Base-by-base conservation (phyloP, 2,113 vertebrate species). In the Meleagris gallopavo region DNA sequence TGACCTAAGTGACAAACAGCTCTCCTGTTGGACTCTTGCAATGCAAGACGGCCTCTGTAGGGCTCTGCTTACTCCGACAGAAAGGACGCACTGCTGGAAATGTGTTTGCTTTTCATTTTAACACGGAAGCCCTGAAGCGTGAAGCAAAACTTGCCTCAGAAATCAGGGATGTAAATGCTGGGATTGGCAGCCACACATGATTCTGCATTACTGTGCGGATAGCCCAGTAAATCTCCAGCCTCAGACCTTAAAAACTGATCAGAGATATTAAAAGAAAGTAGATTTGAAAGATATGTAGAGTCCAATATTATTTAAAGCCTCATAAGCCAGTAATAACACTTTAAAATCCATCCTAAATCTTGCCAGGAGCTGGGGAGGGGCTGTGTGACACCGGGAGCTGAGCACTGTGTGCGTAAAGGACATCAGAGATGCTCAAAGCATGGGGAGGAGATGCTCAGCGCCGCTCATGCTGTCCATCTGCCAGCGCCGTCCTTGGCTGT, bases 261-360 rank as follows among this genome's bases (percentile, higher is more conserved):
- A 2, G 41, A 78, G 61, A 34, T 93, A 85, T 96, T 95, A 94
- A 94, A 65, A 74, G 69, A 66, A 79, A 88, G 83, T 64, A 87
- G 89, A 93, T 81, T 66, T 94, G 86, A 95, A 92, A 89, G 93
- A 76, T 86, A 93, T 72, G 95, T 88, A 83, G 83, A 84, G 90
- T 34, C 88, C 40, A 74, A 55, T 88, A 90, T 94, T 96, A 89
- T 94, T 96, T 96, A 92, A 96, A 95, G 92, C 80, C 83, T 89
- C 75, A 4, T 94, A 96, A 97, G 91, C 93, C 95, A 87, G 77
- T 74, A 87, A 94, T 52, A 95, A 90, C 2, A 0, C 61, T 87
- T 92, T 90, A 84, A 93, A 94, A 90, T 83, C 89, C 90, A 65
- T 84, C 55, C 85, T 80, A 92, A 92, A 90, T 88, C 96, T 80